These are phyloP conservation scores for Drosophila tripunctata DNA, from an alignment of 2,888 invertebrate genomes.

Conservation along the genomic window DNA sequence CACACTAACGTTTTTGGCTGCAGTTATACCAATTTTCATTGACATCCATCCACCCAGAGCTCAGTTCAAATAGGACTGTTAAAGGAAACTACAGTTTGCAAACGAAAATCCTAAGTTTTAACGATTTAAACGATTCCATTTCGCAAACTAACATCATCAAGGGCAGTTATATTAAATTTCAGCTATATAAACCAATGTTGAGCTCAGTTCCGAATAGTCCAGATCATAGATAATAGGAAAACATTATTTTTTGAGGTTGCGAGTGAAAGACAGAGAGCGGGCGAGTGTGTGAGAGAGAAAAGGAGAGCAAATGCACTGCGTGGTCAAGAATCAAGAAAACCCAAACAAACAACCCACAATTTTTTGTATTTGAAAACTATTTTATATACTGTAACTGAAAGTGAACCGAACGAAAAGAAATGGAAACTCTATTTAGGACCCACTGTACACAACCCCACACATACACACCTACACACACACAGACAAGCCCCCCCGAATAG, in stretches of 20 bases:
- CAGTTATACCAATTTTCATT: no score
- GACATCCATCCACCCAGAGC: neutral
- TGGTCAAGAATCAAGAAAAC: neutral
- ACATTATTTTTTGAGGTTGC: no score
- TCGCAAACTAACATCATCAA: no score
- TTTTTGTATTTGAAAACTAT: slow-evolving; percentile 57
- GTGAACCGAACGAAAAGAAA: neutral
- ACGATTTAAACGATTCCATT: no score
- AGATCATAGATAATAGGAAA: no score
- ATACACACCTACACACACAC: slow-evolving; percentile 12
- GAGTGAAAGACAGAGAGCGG: neutral
- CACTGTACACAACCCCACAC: slow-evolving; percentile 38
- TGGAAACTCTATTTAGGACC: slow-evolving; percentile 27
- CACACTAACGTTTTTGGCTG: no score
- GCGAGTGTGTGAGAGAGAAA: slow-evolving; percentile 5
- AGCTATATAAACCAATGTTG: no score
- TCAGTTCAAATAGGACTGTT: no score
- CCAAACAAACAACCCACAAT: slow-evolving; percentile 2
- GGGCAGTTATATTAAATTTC: no score
- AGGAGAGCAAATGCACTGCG: neutral
- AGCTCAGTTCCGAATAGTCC: no score
- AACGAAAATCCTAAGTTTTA: no score
- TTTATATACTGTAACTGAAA: slow-evolving; percentile 53
- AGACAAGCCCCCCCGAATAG: slow-evolving; percentile 15
- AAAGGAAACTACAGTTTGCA: no score